phyloP scores from a whole-genome alignment of 2,797 vertebrate genomes.

The Potorous gilbertii region DNA sequence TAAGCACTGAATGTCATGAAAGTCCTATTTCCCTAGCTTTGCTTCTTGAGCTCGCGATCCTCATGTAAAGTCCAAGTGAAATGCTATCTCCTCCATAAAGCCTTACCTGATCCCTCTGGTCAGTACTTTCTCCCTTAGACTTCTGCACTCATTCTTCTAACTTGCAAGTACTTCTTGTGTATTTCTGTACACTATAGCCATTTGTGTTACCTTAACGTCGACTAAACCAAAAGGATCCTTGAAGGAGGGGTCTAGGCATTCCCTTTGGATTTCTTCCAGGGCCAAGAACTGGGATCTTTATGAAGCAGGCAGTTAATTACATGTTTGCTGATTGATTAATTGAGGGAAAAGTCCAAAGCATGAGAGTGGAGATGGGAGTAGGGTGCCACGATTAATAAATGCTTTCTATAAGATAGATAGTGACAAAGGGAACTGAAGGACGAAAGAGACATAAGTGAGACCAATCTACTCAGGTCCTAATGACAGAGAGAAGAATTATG shows the following conservation, averaged over 20 bases:
- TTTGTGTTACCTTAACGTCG: neutral
- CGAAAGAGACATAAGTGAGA: neutral
- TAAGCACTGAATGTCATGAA: too few relatives aligned
- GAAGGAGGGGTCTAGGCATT: neutral
- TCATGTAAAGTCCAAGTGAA: neutral
- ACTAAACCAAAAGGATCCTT: neutral
- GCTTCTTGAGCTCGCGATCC: neutral
- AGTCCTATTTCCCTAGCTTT: too few relatives aligned
- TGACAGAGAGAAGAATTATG: neutral
- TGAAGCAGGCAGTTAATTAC: neutral
- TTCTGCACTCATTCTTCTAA: neutral
- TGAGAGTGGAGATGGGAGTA: neutral
- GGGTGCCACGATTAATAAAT: neutral
- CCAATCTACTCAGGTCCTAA: neutral
- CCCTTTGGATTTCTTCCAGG: neutral
- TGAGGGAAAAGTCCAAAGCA: neutral
- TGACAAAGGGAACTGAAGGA: neutral
- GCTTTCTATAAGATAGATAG: neutral
- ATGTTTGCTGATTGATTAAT: neutral
- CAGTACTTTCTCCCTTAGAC: neutral
- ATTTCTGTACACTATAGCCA: neutral
- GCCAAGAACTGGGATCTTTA: neutral
- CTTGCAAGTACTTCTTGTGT: neutral
- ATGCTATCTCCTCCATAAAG: neutral
- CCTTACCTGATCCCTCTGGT: neutral